Percentiles rank a stretch among this genome's conserved stretches.
Conservation (phyloP, 2,113 vertebrate species). For the Baryphthengus martii region DNA sequence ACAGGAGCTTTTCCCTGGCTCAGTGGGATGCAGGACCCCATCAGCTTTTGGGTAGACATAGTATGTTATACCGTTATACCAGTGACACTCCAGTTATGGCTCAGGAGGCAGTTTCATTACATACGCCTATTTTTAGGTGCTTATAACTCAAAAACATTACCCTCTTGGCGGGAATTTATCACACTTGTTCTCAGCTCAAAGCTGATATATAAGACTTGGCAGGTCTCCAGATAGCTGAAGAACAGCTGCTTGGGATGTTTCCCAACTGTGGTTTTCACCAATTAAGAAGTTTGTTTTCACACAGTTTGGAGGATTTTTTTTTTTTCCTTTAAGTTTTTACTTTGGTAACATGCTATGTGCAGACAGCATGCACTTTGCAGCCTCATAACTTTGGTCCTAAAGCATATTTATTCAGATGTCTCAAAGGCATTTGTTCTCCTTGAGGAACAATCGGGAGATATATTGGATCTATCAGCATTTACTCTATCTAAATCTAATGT, state of each 20-base stretch:
- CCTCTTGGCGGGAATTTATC: slow-evolving; percentile 30
- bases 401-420: not conserved
- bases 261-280: slow-evolving; percentile 25
- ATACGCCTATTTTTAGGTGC: slow-evolving; percentile 19
- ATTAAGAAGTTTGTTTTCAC: slow-evolving; percentile 39
- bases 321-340: not conserved
- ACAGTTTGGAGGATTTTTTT: not conserved
- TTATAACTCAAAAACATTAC: slow-evolving; percentile 16
- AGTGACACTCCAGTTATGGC: not conserved
- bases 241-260: slow-evolving; percentile 51
- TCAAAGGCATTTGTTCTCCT: not conserved
- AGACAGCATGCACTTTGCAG: not conserved
- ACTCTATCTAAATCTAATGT: not conserved
- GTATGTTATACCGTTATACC: fast-evolving
- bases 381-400: not conserved
- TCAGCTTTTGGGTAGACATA: not conserved
- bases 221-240: not conserved
- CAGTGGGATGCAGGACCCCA: not conserved
- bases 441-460: not conserved
- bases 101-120: slow-evolving; percentile 10
- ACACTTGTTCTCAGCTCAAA: slow-evolving; percentile 29
- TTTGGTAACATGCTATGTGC: fast-evolving
- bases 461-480: not conserved
- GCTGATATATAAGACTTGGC: not conserved
- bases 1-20: not conserved